phyloP scores from a whole-genome alignment of 2,888 invertebrate species.

The Ditylenchus weischeri region DNA sequence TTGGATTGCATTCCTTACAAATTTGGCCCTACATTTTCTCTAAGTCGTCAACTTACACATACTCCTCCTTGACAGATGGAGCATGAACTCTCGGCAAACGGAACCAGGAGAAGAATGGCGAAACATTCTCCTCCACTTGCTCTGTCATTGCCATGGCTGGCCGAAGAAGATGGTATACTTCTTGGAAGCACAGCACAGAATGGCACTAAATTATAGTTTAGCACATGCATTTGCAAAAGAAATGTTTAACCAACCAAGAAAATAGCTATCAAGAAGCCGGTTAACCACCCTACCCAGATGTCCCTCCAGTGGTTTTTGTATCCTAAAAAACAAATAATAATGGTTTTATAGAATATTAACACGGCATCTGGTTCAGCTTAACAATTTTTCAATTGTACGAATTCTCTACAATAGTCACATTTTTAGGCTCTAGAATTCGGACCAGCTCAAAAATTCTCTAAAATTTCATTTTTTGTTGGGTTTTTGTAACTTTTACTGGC shows the following conservation, averaged over 20 bases:
- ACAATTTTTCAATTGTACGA: no score
- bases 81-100: constrained; percentile 57
- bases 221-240: not conserved
- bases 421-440: no score
- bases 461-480: no score
- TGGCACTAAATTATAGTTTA: constrained; percentile 47
- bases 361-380: no score
- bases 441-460: no score
- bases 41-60: constrained; percentile 46
- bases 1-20: no score
- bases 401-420: no score
- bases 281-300: constrained; percentile 60
- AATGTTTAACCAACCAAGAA: constrained; percentile 59
- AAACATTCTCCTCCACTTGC: constrained; percentile 40
- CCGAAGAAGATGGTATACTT: constrained; percentile 54
- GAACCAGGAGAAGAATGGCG: constrained; percentile 60
- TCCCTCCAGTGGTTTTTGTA: constrained; percentile 62
- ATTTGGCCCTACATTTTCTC: no score
- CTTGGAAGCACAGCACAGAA: constrained; percentile 58
- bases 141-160: constrained; percentile 26
- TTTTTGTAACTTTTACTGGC: no score
- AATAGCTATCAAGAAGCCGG: constrained; percentile 60
- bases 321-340: no score
- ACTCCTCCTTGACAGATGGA: constrained; percentile 57
- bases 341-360: no score